phyloP scores from a whole-genome alignment of 2,888 invertebrate species.

The Lepeophtheirus nordmannii region DNA sequence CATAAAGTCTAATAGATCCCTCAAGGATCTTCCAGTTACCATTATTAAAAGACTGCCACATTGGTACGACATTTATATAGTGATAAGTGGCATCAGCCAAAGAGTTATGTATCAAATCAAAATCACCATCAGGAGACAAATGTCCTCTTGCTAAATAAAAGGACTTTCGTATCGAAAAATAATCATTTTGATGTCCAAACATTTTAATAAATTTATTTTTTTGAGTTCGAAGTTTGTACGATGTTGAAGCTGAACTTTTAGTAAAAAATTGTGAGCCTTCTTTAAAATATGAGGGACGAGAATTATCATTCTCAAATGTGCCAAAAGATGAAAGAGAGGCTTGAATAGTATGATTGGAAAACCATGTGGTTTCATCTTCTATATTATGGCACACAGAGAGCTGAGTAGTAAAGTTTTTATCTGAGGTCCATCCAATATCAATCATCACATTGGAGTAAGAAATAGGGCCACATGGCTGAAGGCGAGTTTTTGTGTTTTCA shows the following conservation, averaged over 20 bases:
- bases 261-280: conserved; percentile 2
- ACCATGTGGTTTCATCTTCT: conserved; percentile 23
- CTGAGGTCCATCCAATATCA: conserved; percentile 25
- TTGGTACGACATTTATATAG: conserved; percentile 30
- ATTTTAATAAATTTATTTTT: conserved; percentile 9
- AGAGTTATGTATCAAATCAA: conserved; percentile 27
- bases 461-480: background rate
- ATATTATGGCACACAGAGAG: conserved; percentile 25
- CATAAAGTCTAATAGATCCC: conserved; percentile 19
- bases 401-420: conserved; percentile 21
- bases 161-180: conserved; percentile 21
- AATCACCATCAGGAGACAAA: conserved; percentile 30
- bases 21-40: conserved; percentile 31
- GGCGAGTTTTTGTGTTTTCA: background rate
- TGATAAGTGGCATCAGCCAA: conserved; percentile 31
- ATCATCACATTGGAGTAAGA: background rate
- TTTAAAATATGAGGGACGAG: background rate
- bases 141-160: conserved; percentile 28
- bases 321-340: conserved; percentile 21
- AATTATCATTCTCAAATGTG: background rate
- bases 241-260: conserved; percentile 11
- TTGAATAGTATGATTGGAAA: conserved; percentile 19
- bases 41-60: conserved; percentile 31
- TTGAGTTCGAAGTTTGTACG: conserved; percentile 6
- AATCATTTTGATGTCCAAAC: background rate